A percentile compares a stretch with the other conserved stretches of the same genome.
Conservation (phyloP, 92 coral and sea anemone species). For the Montipora capitata region DNA sequence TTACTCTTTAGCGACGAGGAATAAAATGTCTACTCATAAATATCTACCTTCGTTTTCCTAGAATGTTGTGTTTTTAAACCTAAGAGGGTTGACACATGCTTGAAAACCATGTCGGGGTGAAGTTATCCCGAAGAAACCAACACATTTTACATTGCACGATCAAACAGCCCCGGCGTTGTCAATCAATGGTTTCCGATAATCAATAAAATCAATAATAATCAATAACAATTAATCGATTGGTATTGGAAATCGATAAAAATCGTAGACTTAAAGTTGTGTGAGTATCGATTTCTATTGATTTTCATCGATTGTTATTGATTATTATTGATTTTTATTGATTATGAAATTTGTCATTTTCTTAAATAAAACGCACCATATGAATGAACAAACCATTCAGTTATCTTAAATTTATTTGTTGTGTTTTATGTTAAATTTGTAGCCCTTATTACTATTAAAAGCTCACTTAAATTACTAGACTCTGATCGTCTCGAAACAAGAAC, state of each 20-base stretch:
- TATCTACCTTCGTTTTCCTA: too few species aligned
- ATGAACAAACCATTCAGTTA: slow-evolving; percentile 5
- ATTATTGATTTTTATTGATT: background rate
- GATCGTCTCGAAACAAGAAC: too few species aligned
- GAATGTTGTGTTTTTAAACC: too few species aligned
- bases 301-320: background rate
- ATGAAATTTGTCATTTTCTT: slow-evolving; percentile 5
- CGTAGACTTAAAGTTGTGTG: background rate
- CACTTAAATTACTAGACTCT: background rate
- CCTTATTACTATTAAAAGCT: background rate
- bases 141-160: too few species aligned
- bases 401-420: slow-evolving; percentile 9
- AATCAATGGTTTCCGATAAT: too few species aligned
- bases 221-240: background rate
- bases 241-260: background rate
- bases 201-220: too few species aligned
- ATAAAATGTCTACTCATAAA: too few species aligned
- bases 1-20: too few species aligned
- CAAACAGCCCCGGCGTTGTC: background rate
- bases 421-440: slow-evolving; percentile 11
- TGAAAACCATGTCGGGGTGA: too few species aligned
- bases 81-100: too few species aligned
- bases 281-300: background rate
- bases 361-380: slow-evolving; percentile 12
- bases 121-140: too few species aligned